phyloP scores from a whole-genome alignment of 2,797 vertebrate genomes.

The Oreochromis grahami region DNA sequence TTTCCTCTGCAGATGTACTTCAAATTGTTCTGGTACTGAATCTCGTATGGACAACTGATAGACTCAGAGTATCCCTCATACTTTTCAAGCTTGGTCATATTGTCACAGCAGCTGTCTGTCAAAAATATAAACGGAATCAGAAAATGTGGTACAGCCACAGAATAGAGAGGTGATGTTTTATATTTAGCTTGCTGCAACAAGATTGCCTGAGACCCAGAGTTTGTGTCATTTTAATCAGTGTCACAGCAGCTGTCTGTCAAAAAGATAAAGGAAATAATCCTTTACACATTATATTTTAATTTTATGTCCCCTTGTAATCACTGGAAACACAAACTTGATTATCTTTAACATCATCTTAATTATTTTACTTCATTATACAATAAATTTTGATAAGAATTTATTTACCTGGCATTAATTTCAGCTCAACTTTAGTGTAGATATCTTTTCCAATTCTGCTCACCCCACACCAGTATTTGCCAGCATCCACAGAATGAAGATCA shows the following conservation, averaged over 20 bases:
- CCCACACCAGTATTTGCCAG: not conserved
- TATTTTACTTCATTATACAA: not conserved
- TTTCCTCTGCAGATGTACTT: conserved; percentile 54
- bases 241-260: conserved; percentile 13
- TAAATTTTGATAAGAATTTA: not conserved
- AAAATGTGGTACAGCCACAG: not conserved
- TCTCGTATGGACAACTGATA: conserved; percentile 22
- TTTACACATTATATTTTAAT: not conserved
- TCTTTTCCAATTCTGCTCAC: not conserved
- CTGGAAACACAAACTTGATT: not conserved
- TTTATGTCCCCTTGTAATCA: not conserved
- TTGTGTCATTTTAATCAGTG: not conserved
- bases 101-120: conserved; percentile 10
- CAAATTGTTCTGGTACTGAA: not conserved
- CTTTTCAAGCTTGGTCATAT: not conserved
- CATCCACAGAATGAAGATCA: fast-evolving
- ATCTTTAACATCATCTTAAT: not conserved
- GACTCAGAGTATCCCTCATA: not conserved
- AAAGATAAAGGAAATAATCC: not conserved
- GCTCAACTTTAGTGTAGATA: conserved; percentile 20
- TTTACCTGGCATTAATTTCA: conserved; percentile 2
- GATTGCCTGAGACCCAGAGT: not conserved
- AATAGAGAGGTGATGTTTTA: fast-evolving
- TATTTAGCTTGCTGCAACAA: not conserved
- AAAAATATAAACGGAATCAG: fast-evolving